Base-by-base conservation (phyloP, 2,888 invertebrate genomes). In the Arenicola marina region DNA sequence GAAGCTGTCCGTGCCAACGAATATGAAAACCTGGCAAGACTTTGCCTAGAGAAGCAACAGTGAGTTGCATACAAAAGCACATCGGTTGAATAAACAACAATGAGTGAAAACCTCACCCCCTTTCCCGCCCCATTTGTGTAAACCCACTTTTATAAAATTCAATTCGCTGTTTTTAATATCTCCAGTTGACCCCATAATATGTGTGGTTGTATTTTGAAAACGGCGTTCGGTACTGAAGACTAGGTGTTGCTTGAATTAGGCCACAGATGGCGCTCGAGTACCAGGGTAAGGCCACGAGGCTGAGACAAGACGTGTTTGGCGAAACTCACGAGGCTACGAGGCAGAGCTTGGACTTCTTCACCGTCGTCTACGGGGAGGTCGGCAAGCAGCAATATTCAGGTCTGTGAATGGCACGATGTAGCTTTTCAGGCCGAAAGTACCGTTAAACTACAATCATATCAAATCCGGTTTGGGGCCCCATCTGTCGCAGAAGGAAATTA, bases 1-100 rank as follows among this genome's bases (percentile, higher is more conserved):
- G 76, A 77, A 18, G 66, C 69, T 3, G 55, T 77, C 28, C 59
- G 76, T 60, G 79, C 81, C 18, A 73, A 75, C 21, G 81, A 81
- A 57, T 81, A 76, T 65, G 79, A 81, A 62, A 74, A 79, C 44
- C 67, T 81, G 57, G 77, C 81, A 3, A 74, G 68, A 65, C 67
- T 78, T 18, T 79, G 78, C 65, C 67, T 77, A 51, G 77, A 80
- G 53, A 74, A 76, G 63, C 70, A 78, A 61, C 79, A 80, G 79
- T 80, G 62, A 72, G 80, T 38, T n/a, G n/a, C n/a, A n/a, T n/a
- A n/a, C n/a, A n/a, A n/a, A n/a, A n/a, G n/a, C n/a, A n/a, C n/a
- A n/a, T n/a, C n/a, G n/a, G n/a, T n/a, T n/a, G n/a, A n/a, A n/a
- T n/a, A n/a, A n/a, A n/a, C n/a, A n/a, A n/a, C n/a, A n/a, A n/a